Evolutionary conservation across 2,113 vertebrate species (phyloP).

Genomic region (Saguinus midas): DNA sequence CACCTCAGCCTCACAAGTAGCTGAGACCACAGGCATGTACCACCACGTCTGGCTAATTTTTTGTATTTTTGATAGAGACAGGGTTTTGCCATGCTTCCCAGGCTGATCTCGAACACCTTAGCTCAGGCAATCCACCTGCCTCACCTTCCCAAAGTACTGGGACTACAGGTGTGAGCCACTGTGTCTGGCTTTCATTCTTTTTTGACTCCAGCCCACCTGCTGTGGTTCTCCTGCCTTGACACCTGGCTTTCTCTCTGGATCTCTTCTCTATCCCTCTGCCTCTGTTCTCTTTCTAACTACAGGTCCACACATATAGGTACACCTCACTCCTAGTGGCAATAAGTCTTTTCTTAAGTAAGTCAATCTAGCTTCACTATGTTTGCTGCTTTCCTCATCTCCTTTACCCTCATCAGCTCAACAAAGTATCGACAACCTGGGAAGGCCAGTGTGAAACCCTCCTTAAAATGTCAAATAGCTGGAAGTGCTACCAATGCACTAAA

Average conservation of each 20-base stretch:
- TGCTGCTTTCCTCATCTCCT: neutral
- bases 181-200: neutral
- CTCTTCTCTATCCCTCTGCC: neutral
- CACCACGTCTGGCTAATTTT: neutral
- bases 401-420: neutral
- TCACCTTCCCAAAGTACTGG: neutral
- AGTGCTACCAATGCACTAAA: neutral
- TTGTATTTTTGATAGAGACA: neutral
- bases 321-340: neutral
- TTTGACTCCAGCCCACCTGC: neutral
- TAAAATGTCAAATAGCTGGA: neutral
- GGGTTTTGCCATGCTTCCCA: neutral
- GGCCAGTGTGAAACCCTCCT: neutral
- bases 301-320: neutral
- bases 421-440: neutral
- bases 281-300: neutral
- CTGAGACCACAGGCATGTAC: neutral
- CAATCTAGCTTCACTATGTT: neutral
- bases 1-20: neutral
- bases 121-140: neutral
- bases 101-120: neutral
- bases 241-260: neutral
- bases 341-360: neutral
- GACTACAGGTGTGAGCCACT: neutral
- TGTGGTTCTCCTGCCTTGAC: accelerated